phyloP scores from a whole-genome alignment of 1,140 invertebrate species.

The Magallana ariakensis region DNA sequence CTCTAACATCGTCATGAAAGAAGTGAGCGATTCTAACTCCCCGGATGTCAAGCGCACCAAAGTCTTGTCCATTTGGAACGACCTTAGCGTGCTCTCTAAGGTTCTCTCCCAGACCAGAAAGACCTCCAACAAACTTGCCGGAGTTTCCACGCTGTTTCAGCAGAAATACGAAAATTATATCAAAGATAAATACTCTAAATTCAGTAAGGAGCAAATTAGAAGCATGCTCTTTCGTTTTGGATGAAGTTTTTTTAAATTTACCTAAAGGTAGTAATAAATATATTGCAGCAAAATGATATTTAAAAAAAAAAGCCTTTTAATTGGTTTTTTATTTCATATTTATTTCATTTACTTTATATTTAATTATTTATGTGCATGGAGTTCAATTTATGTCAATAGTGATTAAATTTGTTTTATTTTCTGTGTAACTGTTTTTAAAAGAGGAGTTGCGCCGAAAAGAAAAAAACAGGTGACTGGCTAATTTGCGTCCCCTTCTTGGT shows the following conservation, averaged over 20 bases:
- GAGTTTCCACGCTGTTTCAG: background rate
- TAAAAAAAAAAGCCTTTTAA: too few relatives aligned
- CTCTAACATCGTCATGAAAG: background rate
- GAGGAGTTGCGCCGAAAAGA: too few relatives aligned
- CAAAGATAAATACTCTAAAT: background rate
- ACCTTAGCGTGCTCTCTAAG: background rate
- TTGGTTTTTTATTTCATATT: too few relatives aligned
- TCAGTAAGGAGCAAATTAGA: background rate
- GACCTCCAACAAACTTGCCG: background rate
- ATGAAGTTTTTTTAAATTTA: background rate
- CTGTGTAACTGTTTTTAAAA: too few relatives aligned
- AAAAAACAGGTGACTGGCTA: too few relatives aligned
- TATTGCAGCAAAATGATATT: too few relatives aligned
- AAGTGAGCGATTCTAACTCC: background rate
- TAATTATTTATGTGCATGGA: too few relatives aligned
- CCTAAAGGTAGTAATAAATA: too few relatives aligned
- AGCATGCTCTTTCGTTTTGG: background rate
- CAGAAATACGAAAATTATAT: background rate
- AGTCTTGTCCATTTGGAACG: background rate
- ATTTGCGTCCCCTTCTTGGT: too few relatives aligned
- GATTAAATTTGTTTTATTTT: too few relatives aligned
- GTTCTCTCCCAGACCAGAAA: background rate
- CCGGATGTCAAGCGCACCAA: background rate
- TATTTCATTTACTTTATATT: too few relatives aligned
- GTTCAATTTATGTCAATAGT: too few relatives aligned